phyloP scores from a whole-genome alignment of 2,888 invertebrate species.

The Protodeltote pygarga region DNA sequence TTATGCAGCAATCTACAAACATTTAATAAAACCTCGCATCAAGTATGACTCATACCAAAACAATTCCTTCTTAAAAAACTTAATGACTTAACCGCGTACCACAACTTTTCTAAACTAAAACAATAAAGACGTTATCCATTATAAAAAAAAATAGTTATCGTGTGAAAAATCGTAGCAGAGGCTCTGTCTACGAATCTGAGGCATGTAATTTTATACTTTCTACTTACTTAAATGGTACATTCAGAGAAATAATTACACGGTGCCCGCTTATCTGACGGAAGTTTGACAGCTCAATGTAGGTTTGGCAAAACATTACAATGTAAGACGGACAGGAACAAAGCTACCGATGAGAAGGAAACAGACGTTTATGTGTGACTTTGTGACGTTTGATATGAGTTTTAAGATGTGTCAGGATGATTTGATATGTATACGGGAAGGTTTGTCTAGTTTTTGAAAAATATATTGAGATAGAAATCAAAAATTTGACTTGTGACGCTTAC shows the following conservation, averaged over 20 bases:
- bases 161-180: conserved; percentile 71
- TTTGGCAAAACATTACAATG: conserved; percentile 67
- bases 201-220: conserved; percentile 81
- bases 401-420: conserved; percentile 39
- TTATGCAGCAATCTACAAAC: neutral
- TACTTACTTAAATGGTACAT: conserved; percentile 69
- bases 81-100: conserved; percentile 48
- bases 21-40: neutral
- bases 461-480: too few species aligned
- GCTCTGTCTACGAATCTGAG: conserved; percentile 62
- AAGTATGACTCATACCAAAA: conserved; percentile 13
- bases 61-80: conserved; percentile 22
- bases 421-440: too few species aligned
- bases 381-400: conserved; percentile 37
- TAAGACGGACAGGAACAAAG: conserved; percentile 48
- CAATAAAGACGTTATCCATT: conserved; percentile 74
- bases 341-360: conserved; percentile 52
- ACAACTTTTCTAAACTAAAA: conserved; percentile 60
- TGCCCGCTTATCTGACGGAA: conserved; percentile 67
- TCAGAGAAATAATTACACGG: conserved; percentile 78
- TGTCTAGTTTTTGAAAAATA: too few species aligned
- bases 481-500: too few species aligned
- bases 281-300: conserved; percentile 79
- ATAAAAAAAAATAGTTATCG: conserved; percentile 71
- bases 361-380: conserved; percentile 45